Conservation (phyloP, 2,888 invertebrate genomes). For the Heteromurus nitidus region DNA sequence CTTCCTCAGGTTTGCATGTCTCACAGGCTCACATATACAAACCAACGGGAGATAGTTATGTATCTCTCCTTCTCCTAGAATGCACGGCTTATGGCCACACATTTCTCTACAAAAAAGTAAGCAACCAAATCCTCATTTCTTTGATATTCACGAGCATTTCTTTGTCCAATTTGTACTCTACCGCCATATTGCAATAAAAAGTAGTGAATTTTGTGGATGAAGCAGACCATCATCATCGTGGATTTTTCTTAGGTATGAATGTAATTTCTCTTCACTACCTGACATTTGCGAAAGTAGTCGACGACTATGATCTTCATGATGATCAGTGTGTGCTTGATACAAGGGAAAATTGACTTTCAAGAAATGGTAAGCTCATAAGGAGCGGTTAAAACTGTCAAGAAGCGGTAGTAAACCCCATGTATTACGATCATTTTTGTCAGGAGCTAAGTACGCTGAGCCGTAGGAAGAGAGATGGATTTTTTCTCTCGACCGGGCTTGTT, state of each 20-base stretch:
- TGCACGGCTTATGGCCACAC: too few relatives aligned
- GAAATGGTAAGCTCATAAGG: constrained; percentile 55
- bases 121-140: neutral
- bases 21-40: neutral
- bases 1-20: constrained; percentile 28
- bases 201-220: too few relatives aligned
- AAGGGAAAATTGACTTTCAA: constrained; percentile 25
- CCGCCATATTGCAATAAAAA: neutral
- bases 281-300: constrained; percentile 11
- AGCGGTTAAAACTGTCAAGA: constrained; percentile 64
- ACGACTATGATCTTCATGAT: constrained; percentile 4
- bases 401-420: constrained; percentile 60
- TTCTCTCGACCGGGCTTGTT: constrained; percentile 47
- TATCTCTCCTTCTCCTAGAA: neutral
- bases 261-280: neutral
- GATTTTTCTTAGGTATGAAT: too few relatives aligned
- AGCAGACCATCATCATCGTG: neutral
- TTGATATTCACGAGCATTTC: neutral
- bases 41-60: neutral
- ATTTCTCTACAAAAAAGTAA: neutral
- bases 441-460: constrained; percentile 42
- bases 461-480: constrained; percentile 38
- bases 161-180: constrained; percentile 8
- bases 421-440: constrained; percentile 66
- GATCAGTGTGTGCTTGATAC: constrained; percentile 10